Evolutionary conservation across 2,888 invertebrate species (phyloP).

Genomic region (Heteromurus nitidus): DNA sequence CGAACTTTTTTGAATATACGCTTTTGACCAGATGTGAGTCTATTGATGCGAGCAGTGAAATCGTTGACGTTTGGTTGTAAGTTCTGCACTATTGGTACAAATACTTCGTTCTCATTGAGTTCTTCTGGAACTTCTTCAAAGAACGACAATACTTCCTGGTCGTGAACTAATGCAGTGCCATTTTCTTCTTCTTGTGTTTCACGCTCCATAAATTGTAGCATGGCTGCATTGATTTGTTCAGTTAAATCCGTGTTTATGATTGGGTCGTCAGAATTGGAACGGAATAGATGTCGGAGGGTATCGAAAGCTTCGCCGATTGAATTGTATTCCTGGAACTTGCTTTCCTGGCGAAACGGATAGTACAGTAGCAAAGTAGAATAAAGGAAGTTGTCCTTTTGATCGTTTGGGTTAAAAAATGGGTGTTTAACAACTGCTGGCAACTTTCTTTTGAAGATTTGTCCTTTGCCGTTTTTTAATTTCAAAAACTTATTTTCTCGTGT

Average conservation of each 20-base stretch:
- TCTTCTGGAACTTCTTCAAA: background rate
- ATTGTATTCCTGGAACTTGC: background rate
- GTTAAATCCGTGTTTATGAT: slow-evolving; percentile 8
- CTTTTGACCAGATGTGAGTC: no score
- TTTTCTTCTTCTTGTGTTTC: background rate
- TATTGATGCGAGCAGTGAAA: no score
- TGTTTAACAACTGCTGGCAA: slow-evolving; percentile 15
- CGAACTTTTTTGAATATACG: no score
- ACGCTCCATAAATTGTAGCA: slow-evolving; percentile 1
- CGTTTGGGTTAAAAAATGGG: slow-evolving; percentile 37
- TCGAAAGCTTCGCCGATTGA: slow-evolving; percentile 21
- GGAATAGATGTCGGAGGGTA: background rate
- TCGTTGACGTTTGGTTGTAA: no score
- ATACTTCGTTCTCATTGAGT: background rate
- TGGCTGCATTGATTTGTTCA: background rate
- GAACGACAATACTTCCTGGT: background rate
- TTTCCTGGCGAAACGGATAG: slow-evolving; percentile 13
- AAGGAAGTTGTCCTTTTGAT: slow-evolving; percentile 12
- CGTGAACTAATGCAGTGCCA: background rate
- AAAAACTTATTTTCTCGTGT: background rate
- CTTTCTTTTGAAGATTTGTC: background rate
- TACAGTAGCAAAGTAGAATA: slow-evolving; percentile 32
- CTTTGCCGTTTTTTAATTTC: slow-evolving; percentile 8
- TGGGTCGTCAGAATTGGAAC: slow-evolving; percentile 11
- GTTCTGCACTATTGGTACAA: no score